A percentile compares a stretch with the other conserved stretches of the same genome.
These are phyloP conservation scores for Macrostomum lignano DNA, from an alignment of 1,140 invertebrate species.

Conservation along the genomic window DNA sequence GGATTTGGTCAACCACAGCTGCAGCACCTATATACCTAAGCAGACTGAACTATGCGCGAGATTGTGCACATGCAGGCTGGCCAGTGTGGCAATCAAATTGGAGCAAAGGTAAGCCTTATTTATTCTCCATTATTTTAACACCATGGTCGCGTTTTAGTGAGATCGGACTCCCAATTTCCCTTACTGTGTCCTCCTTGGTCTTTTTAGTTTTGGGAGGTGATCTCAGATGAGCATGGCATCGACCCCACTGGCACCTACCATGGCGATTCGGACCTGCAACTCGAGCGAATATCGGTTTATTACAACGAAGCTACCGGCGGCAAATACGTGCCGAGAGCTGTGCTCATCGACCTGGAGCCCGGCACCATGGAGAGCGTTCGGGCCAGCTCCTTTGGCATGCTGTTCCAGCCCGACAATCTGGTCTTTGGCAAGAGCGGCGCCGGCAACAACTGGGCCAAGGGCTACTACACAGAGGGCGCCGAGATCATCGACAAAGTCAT, in stretches of 20 bases:
- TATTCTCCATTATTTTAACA: too few species aligned
- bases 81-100: conserved; percentile 64
- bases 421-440: conserved; percentile 4
- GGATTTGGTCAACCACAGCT: too few species aligned
- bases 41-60: too few species aligned
- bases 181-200: too few species aligned
- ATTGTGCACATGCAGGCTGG: conserved; percentile 39
- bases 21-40: too few species aligned
- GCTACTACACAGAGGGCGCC: conserved; percentile 8
- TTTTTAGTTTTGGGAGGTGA: conserved; percentile 76
- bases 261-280: conserved; percentile 51
- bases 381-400: conserved; percentile 53
- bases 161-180: too few species aligned
- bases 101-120: conserved; percentile 53
- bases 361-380: conserved; percentile 68
- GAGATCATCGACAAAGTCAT: conserved; percentile 14
- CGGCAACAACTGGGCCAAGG: conserved; percentile 4
- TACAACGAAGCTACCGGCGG: conserved; percentile 51
- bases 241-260: conserved; percentile 46
- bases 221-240: conserved; percentile 37
- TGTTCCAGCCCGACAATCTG: conserved; percentile 58
- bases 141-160: too few species aligned
- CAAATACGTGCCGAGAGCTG: conserved; percentile 32
- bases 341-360: conserved; percentile 54
- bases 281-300: conserved; percentile 61